Evolutionary conservation across 2,797 vertebrate genomes (phyloP), one percentile per base, ranked within the genome.

Genomic region (Fistularia commersonii): DNA sequence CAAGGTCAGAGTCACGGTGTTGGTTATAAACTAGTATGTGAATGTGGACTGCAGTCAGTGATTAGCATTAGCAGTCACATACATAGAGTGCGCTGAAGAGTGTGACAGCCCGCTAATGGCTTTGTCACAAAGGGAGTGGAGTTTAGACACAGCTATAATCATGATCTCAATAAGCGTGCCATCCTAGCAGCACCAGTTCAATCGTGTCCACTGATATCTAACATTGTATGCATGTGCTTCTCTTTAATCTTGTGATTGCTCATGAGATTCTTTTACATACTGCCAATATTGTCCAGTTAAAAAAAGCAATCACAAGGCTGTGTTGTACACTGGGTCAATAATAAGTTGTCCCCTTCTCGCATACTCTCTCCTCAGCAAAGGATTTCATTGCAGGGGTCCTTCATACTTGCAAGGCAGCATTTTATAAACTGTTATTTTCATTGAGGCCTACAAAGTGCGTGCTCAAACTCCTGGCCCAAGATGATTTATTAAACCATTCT

Each of bases 91-190:
- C 47, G 37, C 72, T 78, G 74, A 76, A 73, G 77, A 79, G 78
- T 79, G 79, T 81, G 83, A 85, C 80, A 84, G 81, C 64, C 80
- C 67, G 80, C 79, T 87, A 87, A 87, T 84, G 67, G 83, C 72
- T 82, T 82, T 81, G 86, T 86, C 85, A 82, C 81, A 81, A 83
- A 84, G 77, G 78, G 79, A 78, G 68, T 56, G 54, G 72, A 81
- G 82, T 87, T 87, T 84, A 87, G 83, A 88, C 82, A 83, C 73
- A 77, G 82, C 79, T 76, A 70, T 84, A 82, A 87, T 86, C 82
- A 84, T 57, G 74, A 86, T 88, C 81, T 87, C 73, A 82, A 80
- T 83, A 77, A 79, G 82, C 74, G 59, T 49, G 64, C 71, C 72
- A 66, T 75, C 74, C 77, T 69, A 74, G 70, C 76, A 76, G 34